Base-by-base conservation (phyloP, 1,140 invertebrate genomes). In the Drosophila tristis region DNA sequence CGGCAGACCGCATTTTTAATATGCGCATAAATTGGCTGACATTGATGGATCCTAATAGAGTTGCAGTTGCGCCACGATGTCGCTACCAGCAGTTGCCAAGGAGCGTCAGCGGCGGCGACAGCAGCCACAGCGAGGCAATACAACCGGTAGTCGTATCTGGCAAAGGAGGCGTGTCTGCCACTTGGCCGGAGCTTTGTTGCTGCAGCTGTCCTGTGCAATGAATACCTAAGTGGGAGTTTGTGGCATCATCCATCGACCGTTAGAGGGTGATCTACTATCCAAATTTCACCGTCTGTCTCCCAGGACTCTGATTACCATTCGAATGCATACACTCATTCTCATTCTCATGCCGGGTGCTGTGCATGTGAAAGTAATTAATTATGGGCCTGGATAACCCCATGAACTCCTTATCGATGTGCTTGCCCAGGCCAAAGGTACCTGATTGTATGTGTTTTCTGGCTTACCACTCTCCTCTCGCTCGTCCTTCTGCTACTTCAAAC, bases 31-130 rank as follows among this genome's bases (percentile, higher is more conserved):
- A 89, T 89, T 87, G 84, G 78, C 61, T 87, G 84, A 84, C 84
- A 87, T 87, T 89, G 82, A 89, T 84, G 79, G 84, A 79, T 87
- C 79, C 82, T 89, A 89, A 89, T 87, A 87, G 84, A 87, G 78
- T 82, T 78, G 84, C 71, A 72, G 61, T 58, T 72, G 60, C 35
- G 35, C 60, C 60, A 31, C 58, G 68, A 63, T 48, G 53, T 74
- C 57, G 48, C 39, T 26, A 23, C 13, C 75, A 66, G 66, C 56
- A 29, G 55, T 25, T 39, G 35, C 35, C 35, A 13, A 39, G 35
- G 35, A 39, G 35, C 35, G 2, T 39, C 35, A 39, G 35, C 9
- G 4, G 31, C 35, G 35, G 35, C 35, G 8, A 39, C 35, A 5
- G 9, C 11, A 9, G 35, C 35, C 11, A 39, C 35, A 5, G 9